Evolutionary conservation across 2,888 invertebrate genomes (phyloP), one percentile per base, ranked within the genome.

Genomic region (Tiliacea citrago): DNA sequence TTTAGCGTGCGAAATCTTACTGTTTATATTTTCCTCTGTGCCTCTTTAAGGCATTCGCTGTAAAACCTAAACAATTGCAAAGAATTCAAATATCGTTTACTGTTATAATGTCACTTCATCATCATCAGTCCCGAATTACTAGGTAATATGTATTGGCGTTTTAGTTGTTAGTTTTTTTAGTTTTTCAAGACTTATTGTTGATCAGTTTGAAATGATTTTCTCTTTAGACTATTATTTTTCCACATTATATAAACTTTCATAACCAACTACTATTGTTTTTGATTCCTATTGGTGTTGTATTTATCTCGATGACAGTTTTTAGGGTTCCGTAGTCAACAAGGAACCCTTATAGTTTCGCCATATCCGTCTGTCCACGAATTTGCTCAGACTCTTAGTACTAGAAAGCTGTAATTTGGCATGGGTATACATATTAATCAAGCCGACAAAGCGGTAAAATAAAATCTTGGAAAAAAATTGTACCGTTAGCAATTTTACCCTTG

Each of bases 141-240:
- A 60, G 75, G 65, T 16, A 57, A 47, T 29, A 63, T 68, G 55
- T 72, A 53, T 73, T 73, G 69, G 35, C 85, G 68, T 78, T 81
- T 39, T 73, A 80, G 12, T 67, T 62, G n/a, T n/a, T n/a, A n/a
- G n/a, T n/a, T n/a, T n/a, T n/a, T n/a, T n/a, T n/a, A 62, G 6
- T 65, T 18, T 29, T 29, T 73, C 51, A 66, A 21, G 53, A 67
- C 7, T 70, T 76, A 57, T 73, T 63, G 47, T 53, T 6, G 21
- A 66, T 60, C 57, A 83, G 21, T 74, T 83, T 68, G 51, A 68
- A 70, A 62, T 49, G 8, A 51, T 65, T 72, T 75, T 77, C 58
- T 72, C 51, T 85, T 84, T 86, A 78, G 81, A 79, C 39, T 53
- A 45, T 71, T 66, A 74, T 84, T 79, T 86, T 78, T 75, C 21